A percentile compares a stretch with the other conserved stretches of the same genome.
Conservation (phyloP, 1,140 invertebrate species). For the Drosophila ambigua region DNA sequence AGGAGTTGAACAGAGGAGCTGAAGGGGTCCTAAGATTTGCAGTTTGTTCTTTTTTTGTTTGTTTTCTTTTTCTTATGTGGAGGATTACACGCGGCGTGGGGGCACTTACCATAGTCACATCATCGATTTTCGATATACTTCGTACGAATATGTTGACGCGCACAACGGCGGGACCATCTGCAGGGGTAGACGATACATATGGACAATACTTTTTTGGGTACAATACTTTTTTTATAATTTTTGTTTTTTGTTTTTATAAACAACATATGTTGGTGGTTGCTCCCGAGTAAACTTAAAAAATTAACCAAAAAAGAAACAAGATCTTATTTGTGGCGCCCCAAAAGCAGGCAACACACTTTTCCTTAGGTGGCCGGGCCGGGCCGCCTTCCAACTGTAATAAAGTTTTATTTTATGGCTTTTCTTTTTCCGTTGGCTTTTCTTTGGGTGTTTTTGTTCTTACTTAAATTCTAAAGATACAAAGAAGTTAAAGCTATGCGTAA, state of each 20-base stretch:
- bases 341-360: slow-evolving; percentile 8
- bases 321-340: slow-evolving; percentile 13
- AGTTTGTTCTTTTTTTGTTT: slow-evolving; percentile 20
- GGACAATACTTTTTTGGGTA: slow-evolving; percentile 56
- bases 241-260: slow-evolving; percentile 15
- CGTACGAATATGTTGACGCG: slow-evolving; percentile 98
- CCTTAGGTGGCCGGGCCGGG: slow-evolving; percentile 45
- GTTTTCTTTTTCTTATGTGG: background rate
- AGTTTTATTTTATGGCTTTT: slow-evolving; percentile 71
- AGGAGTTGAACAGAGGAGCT: slow-evolving; percentile 27
- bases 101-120: slow-evolving; percentile 98
- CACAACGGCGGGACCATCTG: slow-evolving; percentile 95
- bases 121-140: slow-evolving; percentile 99
- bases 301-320: background rate
- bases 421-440: slow-evolving; percentile 34
- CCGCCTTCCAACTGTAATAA: slow-evolving; percentile 59
- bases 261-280: slow-evolving; percentile 53
- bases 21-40: slow-evolving; percentile 31
- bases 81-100: slow-evolving; percentile 45
- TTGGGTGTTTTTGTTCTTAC: slow-evolving; percentile 42
- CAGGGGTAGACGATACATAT: slow-evolving; percentile 83
- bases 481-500: background rate
- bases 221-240: slow-evolving; percentile 62
- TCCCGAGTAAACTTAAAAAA: slow-evolving; percentile 40
- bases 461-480: slow-evolving; percentile 54